Evolutionary conservation across 2,113 vertebrate species (phyloP), one percentile per base, ranked within the genome.

Genomic region (Ahaetulla prasina): DNA sequence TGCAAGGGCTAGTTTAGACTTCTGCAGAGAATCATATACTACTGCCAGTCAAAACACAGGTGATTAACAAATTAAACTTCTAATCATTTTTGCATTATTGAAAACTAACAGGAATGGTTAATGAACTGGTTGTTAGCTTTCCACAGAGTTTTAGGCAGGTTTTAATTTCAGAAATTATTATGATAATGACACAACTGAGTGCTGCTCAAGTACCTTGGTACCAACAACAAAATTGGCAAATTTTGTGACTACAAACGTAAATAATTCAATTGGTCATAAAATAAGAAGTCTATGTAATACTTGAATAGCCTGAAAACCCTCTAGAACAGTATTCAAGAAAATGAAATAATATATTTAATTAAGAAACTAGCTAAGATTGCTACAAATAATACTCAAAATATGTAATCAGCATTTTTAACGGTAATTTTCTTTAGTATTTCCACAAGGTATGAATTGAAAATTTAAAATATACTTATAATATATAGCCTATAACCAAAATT

Each of bases 121-220:
- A 98, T 98, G 97, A 98, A 96, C 97, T 98, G 97, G 96, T 97
- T 97, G 97, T 97, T 97, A 98, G 97, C 97, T 98, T 98, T 98
- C 97, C 97, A 0, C 96, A 96, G 97, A 97, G 98, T 98, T 98
- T 97, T 97, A 98, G 97, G 96, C 96, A 97, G 97, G 97, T 98
- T 98, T 98, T 98, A 98, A 98, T 98, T 98, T 98, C 97, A 97
- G 96, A 97, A 97, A 97, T 97, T 98, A 97, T 98, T 98, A 98
- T 90, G 95, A 92, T 98, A 97, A 98, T 97, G 96, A 97, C 94
- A 97, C 97, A 97, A 96, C 96, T 96, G 97, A 97, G 97, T 97
- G 95, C 96, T 97, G 95, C 97, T 96, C 95, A 96, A 97, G 96
- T 95, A 95, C 96, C 96, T 97, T 95, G 93, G 94, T 96, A 97